Percentiles rank a stretch among this genome's conserved stretches.
phyloP scores from a whole-genome alignment of 92 coral and sea anemone species.

The Zoanthus solanderi region DNA sequence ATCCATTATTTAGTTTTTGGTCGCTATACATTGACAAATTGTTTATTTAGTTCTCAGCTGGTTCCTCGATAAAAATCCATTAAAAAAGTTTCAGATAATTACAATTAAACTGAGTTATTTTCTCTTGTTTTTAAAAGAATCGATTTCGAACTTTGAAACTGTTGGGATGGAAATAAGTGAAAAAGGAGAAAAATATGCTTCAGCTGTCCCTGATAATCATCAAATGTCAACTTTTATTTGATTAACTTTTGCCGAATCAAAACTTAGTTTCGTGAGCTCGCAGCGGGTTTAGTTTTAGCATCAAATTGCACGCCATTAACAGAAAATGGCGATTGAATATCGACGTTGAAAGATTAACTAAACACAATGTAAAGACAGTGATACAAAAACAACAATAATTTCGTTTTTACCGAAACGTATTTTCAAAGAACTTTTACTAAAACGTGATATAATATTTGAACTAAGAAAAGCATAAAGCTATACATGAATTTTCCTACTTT shows the following conservation, averaged over 20 bases:
- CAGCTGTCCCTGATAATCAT: background rate
- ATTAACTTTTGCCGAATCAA: background rate
- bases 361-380: background rate
- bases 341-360: background rate
- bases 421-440: too few species aligned
- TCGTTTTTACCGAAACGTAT: too few species aligned
- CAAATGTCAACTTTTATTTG: background rate
- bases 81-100: slow-evolving; percentile 18
- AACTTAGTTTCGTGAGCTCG: background rate
- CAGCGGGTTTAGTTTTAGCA: background rate
- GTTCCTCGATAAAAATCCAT: slow-evolving; percentile 3
- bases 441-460: too few species aligned
- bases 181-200: background rate
- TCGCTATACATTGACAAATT: background rate
- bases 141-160: background rate
- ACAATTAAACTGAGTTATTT: background rate
- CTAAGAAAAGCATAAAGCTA: too few species aligned
- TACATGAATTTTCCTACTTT: too few species aligned
- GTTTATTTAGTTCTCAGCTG: slow-evolving; percentile 31
- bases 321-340: background rate
- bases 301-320: background rate
- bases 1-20: slow-evolving; percentile 15
- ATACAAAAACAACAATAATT: background rate
- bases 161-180: background rate
- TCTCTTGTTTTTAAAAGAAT: background rate